Evolutionary conservation across 2,888 invertebrate genomes (phyloP).

Genomic region (Lycocerus yunnanus): DNA sequence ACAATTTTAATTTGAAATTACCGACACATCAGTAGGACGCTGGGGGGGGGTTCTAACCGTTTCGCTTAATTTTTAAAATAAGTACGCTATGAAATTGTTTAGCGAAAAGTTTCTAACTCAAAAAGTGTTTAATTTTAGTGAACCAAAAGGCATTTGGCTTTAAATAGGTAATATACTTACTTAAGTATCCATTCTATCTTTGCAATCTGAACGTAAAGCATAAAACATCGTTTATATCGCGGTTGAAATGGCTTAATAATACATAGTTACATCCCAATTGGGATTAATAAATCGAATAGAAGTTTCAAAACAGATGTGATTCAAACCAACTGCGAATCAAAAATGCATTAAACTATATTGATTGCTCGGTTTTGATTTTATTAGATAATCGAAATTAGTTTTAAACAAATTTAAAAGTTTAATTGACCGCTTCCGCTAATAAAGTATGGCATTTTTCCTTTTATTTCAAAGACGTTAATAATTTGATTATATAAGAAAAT

Average conservation of each 20-base stretch:
- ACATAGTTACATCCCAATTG: slow-evolving; percentile 38
- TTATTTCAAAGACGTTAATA: not conserved
- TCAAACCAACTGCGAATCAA: slow-evolving; percentile 30
- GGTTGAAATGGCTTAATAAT: slow-evolving; percentile 43
- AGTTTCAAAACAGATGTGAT: slow-evolving; percentile 32
- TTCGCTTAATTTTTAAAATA: not conserved
- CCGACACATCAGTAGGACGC: too few species aligned
- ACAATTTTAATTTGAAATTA: too few species aligned
- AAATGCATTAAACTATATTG: slow-evolving; percentile 30
- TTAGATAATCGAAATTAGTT: not conserved
- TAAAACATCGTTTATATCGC: slow-evolving; percentile 42
- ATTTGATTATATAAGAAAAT: not conserved
- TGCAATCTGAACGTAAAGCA: slow-evolving; percentile 40
- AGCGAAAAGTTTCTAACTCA: not conserved
- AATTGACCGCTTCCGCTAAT: not conserved
- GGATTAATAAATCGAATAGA: slow-evolving; percentile 40
- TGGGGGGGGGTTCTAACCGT: not conserved
- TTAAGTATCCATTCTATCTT: slow-evolving; percentile 34
- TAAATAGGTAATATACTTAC: slow-evolving; percentile 36
- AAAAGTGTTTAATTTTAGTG: not conserved
- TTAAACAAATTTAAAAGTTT: not conserved
- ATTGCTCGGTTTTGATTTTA: slow-evolving; percentile 10
- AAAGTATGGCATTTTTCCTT: not conserved
- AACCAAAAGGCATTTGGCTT: not conserved
- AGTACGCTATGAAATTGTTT: not conserved